These are phyloP conservation scores for Lepetodrilus schrolli DNA, from an alignment of 2,888 invertebrate genomes.

Conservation along the genomic window DNA sequence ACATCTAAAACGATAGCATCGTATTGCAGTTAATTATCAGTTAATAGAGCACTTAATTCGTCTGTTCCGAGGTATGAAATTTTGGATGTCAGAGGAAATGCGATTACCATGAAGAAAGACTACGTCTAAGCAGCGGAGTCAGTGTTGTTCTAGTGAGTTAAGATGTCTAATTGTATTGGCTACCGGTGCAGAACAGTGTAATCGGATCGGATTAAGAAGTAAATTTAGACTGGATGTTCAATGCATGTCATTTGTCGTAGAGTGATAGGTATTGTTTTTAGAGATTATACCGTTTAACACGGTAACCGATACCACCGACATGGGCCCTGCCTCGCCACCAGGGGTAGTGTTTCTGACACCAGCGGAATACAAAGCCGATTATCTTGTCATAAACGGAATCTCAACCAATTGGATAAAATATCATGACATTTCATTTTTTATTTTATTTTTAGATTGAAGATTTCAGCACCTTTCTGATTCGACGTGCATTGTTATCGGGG, in stretches of 20 bases:
- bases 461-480: background rate
- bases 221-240: background rate
- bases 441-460: background rate
- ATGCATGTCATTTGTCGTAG: background rate
- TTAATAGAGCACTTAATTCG: too few species aligned
- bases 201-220: background rate
- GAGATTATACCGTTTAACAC: background rate
- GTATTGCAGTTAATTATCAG: too few species aligned
- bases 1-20: too few species aligned
- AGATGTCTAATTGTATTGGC: background rate
- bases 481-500: background rate
- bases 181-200: background rate
- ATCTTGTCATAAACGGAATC: slow-evolving; percentile 11
- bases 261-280: background rate
- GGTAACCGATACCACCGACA: background rate
- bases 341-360: background rate
- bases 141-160: background rate
- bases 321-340: background rate
- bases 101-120: too few species aligned
- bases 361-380: slow-evolving; percentile 8
- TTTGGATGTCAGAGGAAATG: too few species aligned
- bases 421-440: background rate
- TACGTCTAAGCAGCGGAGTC: too few species aligned
- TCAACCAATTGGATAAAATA: slow-evolving; percentile 8
- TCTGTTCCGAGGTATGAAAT: too few species aligned